Percentiles rank a stretch among this genome's conserved stretches.
These are phyloP conservation scores for Phalacrocorax pelagicus DNA, from an alignment of 2,113 vertebrate species.

Conservation along the genomic window DNA sequence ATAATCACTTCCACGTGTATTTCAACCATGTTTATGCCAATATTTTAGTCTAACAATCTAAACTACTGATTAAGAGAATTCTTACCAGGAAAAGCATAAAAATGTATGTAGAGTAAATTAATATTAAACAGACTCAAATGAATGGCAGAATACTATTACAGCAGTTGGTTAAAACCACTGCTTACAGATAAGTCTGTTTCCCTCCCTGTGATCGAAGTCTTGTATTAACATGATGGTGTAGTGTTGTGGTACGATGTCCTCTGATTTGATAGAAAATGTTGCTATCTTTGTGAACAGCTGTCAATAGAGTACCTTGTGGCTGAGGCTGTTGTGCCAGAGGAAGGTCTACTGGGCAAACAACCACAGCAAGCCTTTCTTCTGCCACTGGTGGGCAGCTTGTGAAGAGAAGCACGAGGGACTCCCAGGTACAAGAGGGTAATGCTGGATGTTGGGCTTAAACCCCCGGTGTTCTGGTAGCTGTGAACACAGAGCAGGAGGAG, in stretches of 20 bases:
- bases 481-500: neutral
- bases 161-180: neutral
- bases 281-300: neutral
- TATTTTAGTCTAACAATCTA: neutral
- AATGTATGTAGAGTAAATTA: neutral
- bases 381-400: neutral
- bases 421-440: rapidly evolving
- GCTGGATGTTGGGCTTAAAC: neutral
- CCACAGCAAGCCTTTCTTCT: neutral
- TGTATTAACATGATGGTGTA: neutral
- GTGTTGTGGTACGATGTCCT: neutral
- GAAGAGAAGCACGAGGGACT: neutral
- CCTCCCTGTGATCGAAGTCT: neutral
- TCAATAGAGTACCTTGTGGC: neutral
- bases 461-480: neutral
- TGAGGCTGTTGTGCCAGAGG: neutral
- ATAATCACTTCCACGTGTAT: neutral
- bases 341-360: neutral
- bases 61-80: neutral
- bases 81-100: neutral
- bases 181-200: neutral
- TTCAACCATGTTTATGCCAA: neutral
- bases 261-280: too few relatives aligned
- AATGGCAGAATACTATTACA: neutral
- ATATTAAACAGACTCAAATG: neutral